Base-by-base conservation (phyloP, 2,113 vertebrate genomes). In the Tamias sibiricus region DNA sequence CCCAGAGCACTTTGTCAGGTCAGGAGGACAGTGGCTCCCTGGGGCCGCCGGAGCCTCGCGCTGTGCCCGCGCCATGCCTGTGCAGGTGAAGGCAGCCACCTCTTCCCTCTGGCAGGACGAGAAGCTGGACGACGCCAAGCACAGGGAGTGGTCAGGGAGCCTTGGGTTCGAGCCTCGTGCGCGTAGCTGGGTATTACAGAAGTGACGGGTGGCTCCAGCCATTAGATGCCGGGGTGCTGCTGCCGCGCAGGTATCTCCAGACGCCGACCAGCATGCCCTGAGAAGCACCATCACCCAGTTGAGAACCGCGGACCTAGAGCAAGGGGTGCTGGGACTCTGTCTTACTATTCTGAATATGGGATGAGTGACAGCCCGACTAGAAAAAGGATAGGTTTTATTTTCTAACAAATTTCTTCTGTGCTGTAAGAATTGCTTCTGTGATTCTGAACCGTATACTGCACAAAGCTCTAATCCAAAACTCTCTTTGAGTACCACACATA, bases 391-490 rank as follows among this genome's bases (percentile, higher is more conserved):
- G 57, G 13, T 77, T 83, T 64, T 84, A 32, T 59, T 83, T 92
- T 96, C 66, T 66, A 47, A 62, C 24, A 17, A n/a, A 37, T 42
- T 57, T 96, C 3, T 82, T 95, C 82, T 84, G 76, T 96, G 35
- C 47, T 71, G 0, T 71, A 4, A 87, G 44, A 76, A 74, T 87
- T 69, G 32, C 16, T 66, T 88, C 42, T 82, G 37, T n/a, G 74
- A 47, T 68, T 62, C 7, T 44, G 8, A 2, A 64, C 59, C n/a
- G 93, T n/a, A 66, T 24, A 26, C 57, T 92, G 57, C 35, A 52
- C 40, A 72, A 80, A 52, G 22, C 28, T 72, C 40, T 92, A 32
- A 62, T 83, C 44, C 40, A 81, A 59, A 74, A 26, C 32, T 57
- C 35, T 94, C 59, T 93, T 71, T n/a, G n/a, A 89, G 20, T 57